Evolutionary conservation across 2,888 invertebrate species (phyloP), one percentile per base, ranked within the genome.

Genomic region (Colostygia pectinataria): DNA sequence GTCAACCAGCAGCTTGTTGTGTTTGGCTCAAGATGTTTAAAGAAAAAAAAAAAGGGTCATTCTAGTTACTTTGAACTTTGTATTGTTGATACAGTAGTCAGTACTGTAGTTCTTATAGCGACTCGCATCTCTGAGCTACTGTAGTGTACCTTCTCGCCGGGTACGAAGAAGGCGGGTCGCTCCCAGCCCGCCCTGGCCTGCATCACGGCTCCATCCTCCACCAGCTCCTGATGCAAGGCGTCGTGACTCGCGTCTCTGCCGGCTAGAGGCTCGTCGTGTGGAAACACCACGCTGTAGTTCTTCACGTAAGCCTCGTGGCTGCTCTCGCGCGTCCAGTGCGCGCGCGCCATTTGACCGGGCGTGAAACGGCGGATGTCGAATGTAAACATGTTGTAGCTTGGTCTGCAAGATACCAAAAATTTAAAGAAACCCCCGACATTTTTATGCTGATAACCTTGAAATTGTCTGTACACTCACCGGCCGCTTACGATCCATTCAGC

Each of bases 111-210:
- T n/a, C n/a, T n/a, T n/a, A n/a, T n/a, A n/a, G n/a, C n/a, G n/a
- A n/a, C n/a, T n/a, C n/a, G n/a, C n/a, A n/a, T n/a, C n/a, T n/a
- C n/a, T n/a, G 18, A 18, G 18, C 18, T 18, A n/a, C 18, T 18
- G 2, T 18, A 18, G 18, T 18, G 18, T 14, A 40, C 85, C 76
- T 74, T 85, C 53, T 88, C 79, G 2, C 86, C 87, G 0, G 81
- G 80, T 38, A 93, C 70, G 68, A 94, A 98, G 92, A 96, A 97
- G 0, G 95, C 96, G 0, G 98, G 97, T 53, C 97, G 86, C 75
- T 98, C 98, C 95, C 96, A 97, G 0, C 97, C 96, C 38, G 94
- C 95, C 4, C 95, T 92, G 65, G 96, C 94, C 76, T 98, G 96
- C 95, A 96, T 98, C 15, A 97, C 94, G 0, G 97, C 97, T 0